Conservation (phyloP, 2,113 vertebrate genomes). For the Crotalus helleri region DNA sequence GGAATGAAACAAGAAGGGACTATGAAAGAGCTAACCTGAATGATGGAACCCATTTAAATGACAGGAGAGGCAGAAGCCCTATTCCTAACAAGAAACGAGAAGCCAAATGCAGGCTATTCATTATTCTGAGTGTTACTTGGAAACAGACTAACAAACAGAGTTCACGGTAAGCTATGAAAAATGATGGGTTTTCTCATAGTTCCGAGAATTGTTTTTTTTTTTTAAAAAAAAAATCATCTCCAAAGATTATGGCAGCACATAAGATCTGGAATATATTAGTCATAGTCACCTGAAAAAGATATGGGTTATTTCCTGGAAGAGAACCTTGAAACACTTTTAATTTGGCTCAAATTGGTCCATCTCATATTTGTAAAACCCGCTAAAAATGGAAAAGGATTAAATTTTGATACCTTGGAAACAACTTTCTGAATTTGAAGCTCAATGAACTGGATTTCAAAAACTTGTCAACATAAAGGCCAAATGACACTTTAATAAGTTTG, state of each 20-base stretch:
- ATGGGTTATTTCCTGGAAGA: neutral
- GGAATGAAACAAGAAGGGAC: constrained; percentile 4
- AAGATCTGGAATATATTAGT: neutral
- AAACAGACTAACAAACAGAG: neutral
- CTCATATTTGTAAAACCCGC: neutral
- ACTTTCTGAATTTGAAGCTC: neutral
- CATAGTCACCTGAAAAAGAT: neutral
- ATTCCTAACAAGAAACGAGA: neutral
- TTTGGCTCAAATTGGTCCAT: neutral
- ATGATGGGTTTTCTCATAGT: neutral
- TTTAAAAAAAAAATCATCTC: neutral
- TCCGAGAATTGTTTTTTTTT: neutral
- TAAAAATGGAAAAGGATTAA: neutral
- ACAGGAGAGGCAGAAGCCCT: neutral
- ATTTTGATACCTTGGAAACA: constrained; percentile 9
- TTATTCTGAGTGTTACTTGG: neutral
- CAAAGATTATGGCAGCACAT: neutral
- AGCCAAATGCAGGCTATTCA: neutral
- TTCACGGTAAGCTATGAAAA: neutral
- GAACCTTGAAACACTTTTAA: neutral
- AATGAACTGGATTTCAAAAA: constrained; percentile 25
- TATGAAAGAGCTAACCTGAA: neutral
- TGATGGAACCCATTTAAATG: constrained; percentile 2
- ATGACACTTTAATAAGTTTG: neutral
- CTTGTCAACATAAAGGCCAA: neutral